Evolutionary conservation across 2,888 invertebrate genomes (phyloP).

Genomic region (Coenonympha arcania): DNA sequence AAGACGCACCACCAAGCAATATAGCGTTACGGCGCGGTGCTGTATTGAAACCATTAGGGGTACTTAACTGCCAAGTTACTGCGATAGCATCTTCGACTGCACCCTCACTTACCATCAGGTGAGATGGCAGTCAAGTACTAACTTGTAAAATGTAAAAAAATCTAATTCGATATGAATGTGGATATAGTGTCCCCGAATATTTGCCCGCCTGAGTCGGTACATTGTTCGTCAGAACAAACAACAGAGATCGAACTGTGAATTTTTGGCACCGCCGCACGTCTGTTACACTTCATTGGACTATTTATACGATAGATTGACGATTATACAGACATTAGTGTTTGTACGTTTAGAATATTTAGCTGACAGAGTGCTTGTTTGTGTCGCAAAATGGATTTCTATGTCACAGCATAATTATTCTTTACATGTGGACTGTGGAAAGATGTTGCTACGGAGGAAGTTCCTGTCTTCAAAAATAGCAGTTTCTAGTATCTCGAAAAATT

Average conservation of each 20-base stretch:
- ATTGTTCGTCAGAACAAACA: constrained; percentile 16
- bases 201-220: constrained; percentile 1
- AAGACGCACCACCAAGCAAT: too few relatives aligned
- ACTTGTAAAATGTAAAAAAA: too few relatives aligned
- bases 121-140: too few relatives aligned
- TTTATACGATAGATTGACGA: constrained; percentile 16
- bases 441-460: too few relatives aligned
- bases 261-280: constrained; percentile 20
- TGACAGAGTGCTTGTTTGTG: constrained; percentile 2
- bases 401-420: neutral
- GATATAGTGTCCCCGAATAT: neutral
- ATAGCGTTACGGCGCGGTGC: too few relatives aligned
- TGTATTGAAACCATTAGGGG: too few relatives aligned
- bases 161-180: neutral
- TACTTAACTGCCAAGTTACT: too few relatives aligned
- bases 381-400: neutral
- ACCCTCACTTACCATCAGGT: too few relatives aligned
- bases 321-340: constrained; percentile 4
- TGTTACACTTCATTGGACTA: constrained; percentile 12
- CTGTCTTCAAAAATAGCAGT: too few relatives aligned
- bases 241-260: constrained; percentile 15
- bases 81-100: too few relatives aligned
- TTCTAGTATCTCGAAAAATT: too few relatives aligned
- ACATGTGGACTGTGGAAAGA: too few relatives aligned
- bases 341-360: constrained; percentile 1